Base-by-base conservation (phyloP, 2,888 invertebrate species). In the Mayetiola destructor region DNA sequence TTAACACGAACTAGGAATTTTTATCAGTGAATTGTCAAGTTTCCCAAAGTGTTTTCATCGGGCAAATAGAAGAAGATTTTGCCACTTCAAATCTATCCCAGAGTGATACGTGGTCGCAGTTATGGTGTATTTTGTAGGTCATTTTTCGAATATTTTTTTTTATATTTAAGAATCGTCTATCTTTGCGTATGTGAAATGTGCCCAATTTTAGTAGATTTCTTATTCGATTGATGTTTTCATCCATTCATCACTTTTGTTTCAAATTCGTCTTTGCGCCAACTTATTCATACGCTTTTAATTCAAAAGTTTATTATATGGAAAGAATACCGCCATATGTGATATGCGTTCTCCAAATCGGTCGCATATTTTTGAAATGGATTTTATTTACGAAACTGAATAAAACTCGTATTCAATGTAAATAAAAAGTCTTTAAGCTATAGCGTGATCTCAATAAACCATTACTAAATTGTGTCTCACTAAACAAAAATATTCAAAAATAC, bases 91-190 rank as follows among this genome's bases (percentile, higher is more conserved):
- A 42, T 42, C 29, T 20, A 21, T 21, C 3, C 27, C 48, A 48
- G 27, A 14, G 48, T 27, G 48, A 48, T 27, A 27, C 16, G 23
- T 27, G 27, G 2, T n/a, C 35, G 57, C 56, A 55, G 59, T 54
- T 56, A 61, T 61, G 61, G 61, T 61, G 56, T 61, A 61, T 58
- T 61, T 61, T 59, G 61, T 61, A 61, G 56, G 61, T 61, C 53
- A 30, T 27, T 53, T 53, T 53, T 53, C 16, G 16, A 10, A 9
- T 37, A n/a, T n/a, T 37, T n/a, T 5, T 37, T 37, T 9, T 32
- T 12, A 32, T 32, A 9, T 9, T 8, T 9, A 9, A 9, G 8
- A 32, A 32, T 12, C 32, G 8, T 32, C 6, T n/a, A n/a, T n/a
- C 9, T 37, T 37, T 9, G 8, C 32, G 12, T 32, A 9, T 9